Base-by-base conservation (phyloP, 2,797 vertebrate genomes). In the Anguilla obscura region DNA sequence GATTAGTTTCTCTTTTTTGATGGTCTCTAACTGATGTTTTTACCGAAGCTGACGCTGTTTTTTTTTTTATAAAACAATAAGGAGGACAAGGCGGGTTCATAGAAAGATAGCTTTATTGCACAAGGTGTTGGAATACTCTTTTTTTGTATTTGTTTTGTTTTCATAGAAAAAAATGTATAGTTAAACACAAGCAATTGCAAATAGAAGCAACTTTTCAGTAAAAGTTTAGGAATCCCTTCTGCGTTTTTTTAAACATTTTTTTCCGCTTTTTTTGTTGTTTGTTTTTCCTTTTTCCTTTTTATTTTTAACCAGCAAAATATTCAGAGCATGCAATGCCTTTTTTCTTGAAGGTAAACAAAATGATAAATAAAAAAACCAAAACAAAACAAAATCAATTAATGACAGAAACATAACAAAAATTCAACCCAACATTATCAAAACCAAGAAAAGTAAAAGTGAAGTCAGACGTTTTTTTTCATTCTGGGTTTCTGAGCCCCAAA, bases 51-150 rank as follows among this genome's bases (percentile, higher is more conserved):
- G n/a, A 24, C 27, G 63, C 63, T 27, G 21, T n/a, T 74, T 16
- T 27, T 45, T 40, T 21, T 24, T n/a, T 4, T 63, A 63, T 5
- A 63, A 52, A 56, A 86, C 40, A 6, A 84, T 36, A 91, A 95
- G 90, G 90, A 93, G 88, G 87, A 94, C 45, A 90, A 87, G 74
- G 91, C 40, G n/a, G 88, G 92, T 93, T 97, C 86, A 80, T 98
- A 99, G 96, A 99, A 99, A 99, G 97, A 99, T 98, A 98, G 97
- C 97, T 99, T 99, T 99, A 98, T 99, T 99, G 98, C 98, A 98
- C 97, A 98, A 98, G 96, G 97, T 97, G 96, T 98, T 97, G 97
- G 97, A 96, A 93, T 96, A 95, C 93, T 96, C 94, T 97, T 97
- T 98, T 98, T 97, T 97, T 92, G 91, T 95, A 96, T 96, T 96